Evolutionary conservation across 2,888 invertebrate genomes (phyloP).

Genomic region (Stictocephala bisonia): DNA sequence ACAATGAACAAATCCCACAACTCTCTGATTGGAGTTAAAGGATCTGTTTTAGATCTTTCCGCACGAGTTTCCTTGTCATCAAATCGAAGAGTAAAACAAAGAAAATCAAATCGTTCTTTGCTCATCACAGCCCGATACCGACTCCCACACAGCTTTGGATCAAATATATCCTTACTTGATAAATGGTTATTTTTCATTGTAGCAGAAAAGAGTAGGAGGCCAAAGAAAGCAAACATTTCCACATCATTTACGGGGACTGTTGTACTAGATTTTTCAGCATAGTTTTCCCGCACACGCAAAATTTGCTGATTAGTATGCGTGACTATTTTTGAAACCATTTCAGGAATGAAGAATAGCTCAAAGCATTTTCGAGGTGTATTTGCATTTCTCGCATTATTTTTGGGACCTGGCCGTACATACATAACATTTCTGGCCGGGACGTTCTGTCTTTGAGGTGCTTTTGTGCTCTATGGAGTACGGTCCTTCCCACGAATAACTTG

Average conservation of each 20-base stretch:
- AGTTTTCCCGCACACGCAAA: slow-evolving; percentile 5
- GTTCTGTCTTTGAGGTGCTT: slow-evolving; percentile 3
- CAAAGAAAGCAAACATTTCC: slow-evolving; percentile 21
- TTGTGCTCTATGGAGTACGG: slow-evolving; percentile 2
- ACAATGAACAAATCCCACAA: slow-evolving; percentile 21
- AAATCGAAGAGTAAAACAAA: slow-evolving; percentile 42
- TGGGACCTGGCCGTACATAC: not conserved
- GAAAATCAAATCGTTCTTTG: slow-evolving; percentile 31
- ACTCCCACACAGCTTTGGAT: slow-evolving; percentile 20
- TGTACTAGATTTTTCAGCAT: slow-evolving; percentile 3
- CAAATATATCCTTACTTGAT: slow-evolving; percentile 17
- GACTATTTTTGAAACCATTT: slow-evolving; percentile 14
- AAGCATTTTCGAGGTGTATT: slow-evolving; percentile 12
- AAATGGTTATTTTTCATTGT: slow-evolving; percentile 27
- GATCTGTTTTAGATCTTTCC: slow-evolving; percentile 27
- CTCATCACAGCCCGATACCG: slow-evolving; percentile 29
- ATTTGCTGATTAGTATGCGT: slow-evolving; percentile 23
- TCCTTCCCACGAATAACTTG: slow-evolving; percentile 13
- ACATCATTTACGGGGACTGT: slow-evolving; percentile 8
- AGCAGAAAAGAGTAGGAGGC: slow-evolving; percentile 5
- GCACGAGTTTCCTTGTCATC: slow-evolving; percentile 40
- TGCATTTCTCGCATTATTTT: slow-evolving; percentile 25
- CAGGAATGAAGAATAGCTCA: slow-evolving; percentile 17
- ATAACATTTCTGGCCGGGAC: slow-evolving; percentile 8
- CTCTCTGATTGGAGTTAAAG: slow-evolving; percentile 39